Evolutionary conservation across 2,113 vertebrate genomes (phyloP), one percentile per base, ranked within the genome.

Genomic region (Prunella fulvescens): DNA sequence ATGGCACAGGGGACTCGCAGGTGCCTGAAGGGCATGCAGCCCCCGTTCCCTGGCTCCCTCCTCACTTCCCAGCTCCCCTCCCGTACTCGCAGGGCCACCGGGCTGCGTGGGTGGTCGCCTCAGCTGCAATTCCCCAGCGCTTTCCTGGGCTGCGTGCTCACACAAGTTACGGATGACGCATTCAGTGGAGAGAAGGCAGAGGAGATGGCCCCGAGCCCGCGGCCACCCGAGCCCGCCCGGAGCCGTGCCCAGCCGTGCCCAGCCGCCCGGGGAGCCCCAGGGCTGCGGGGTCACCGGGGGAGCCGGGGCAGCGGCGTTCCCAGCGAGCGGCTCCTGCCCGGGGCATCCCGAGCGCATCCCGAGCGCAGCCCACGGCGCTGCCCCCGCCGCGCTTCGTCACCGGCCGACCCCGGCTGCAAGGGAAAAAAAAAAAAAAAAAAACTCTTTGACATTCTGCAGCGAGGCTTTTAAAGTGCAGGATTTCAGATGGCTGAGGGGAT

Each of bases 391-490:
- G 11, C 18, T n/a, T 29, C 20, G 0, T 42, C 91, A 93, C 64
- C 4, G 0, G 5, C 24, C 58, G 73, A 74, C 54, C n/a, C 50
- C 0, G 14, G 82, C 50, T 16, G 1, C 9, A 5, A 14, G 37
- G 7, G 40, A 3, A 44, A 37, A n/a, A n/a, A n/a, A n/a, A n/a
- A 4, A 45, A 10, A 3, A 35, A 11, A 50, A 16, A 4, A n/a
- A 9, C 7, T 40, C 60, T 42, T 28, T 82, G 82, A 79, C 79
- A 58, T 71, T 42, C 79, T 28, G 66, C 86, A 39, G 76, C 1
- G 23, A 48, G 44, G 83, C 12, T 78, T 66, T 50, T 3, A 7
- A 42, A 86, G 82, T 4, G 57, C 71, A 19, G 40, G 4, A 2
- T 57, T 56, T 35, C 40, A 13, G 24, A 13, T 1, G 45, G 4